Evolutionary conservation across 2,797 vertebrate genomes (phyloP), one percentile per base, ranked within the genome.

Genomic region (Calcarius lapponicus): DNA sequence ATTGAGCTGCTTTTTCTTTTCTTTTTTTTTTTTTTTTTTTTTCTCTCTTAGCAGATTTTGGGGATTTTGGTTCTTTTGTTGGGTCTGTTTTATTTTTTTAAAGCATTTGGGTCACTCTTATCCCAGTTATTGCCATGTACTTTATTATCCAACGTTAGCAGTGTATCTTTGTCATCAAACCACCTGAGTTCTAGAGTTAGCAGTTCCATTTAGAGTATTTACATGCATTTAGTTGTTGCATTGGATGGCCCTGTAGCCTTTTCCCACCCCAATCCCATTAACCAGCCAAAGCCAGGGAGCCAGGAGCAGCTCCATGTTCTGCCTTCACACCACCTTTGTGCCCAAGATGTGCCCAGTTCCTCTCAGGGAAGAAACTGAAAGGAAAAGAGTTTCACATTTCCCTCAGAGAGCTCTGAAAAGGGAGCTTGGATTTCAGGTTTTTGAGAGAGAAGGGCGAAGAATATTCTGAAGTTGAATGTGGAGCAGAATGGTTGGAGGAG

Each of bases 41-140:
- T 43, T 19, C 62, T 48, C 73, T 12, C 71, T 90, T 91, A 97
- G 91, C 93, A 53, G n/a, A 42, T 88, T 88, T 95, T 13, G 92
- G 83, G 88, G 80, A 18, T 72, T 92, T 95, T 73, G 56, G 11
- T 74, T 43, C 17, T 61, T 15, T 28, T 40, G 80, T 88, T 42
- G 19, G 32, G 36, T 71, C 75, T 36, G 11, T 51, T 85, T 67
- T 38, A 12, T 80, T 38, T 31, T 31, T 69, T 53, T 34, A 11
- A 97, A 61, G 22, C 88, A 42, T 94, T 96, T 80, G 96, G 86
- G 43, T 96, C 91, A 78, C 89, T 97, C 92, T 95, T 95, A 62
- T 13, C 95, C 95, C 97, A 92, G 80, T 93, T 95, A 91, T 91
- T 92, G 91, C 95, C 43, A n/a, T 94, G 83, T 96, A 70, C 94